Evolutionary conservation across 2,113 vertebrate genomes (phyloP), one percentile per base, ranked within the genome.

Genomic region (Gorilla gorilla): DNA sequence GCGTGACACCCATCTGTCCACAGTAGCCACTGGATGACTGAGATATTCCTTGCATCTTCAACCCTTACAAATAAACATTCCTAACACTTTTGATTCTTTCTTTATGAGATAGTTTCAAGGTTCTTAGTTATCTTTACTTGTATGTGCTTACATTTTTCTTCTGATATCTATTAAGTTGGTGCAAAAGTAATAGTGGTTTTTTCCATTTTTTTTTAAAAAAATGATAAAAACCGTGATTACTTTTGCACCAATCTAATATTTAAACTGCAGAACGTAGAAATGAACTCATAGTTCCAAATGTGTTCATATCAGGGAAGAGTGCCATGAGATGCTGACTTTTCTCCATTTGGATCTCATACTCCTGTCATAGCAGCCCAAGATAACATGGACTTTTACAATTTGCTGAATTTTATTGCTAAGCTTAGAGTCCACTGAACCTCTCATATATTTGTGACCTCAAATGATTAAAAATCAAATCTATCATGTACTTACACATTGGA

Each of bases 61-160:
- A 43, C 16, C 81, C 12, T 94, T 88, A 86, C 40, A 94, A 89
- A 91, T 85, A 93, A 96, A 90, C 3, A 95, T 72, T 96, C 27
- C 27, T 88, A 57, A 88, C 22, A 88, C 5, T 48, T 81, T 76
- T 90, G 27, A 8, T 70, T 93, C 8, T 43, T 68, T 81, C 18
- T 83, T 73, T 50, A 82, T 95, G 48, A 93, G 57, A 70, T 52
- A 0, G 23, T 91, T 93, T 95, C 13, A 95, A 97, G 66, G 93
- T 45, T 92, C 35, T 66, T 86, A 90, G 57, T 45, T 84, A 81
- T 70, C 6, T 87, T 90, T 70, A 13, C 68, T 45, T 90, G 5
- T 20, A 83, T 50, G 66, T 25, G 35, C 11, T 64, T 64, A 87
- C 8, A n/a, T 76, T 84, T 92, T 30, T 48, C 50, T 85, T 78